A percentile compares a stretch with the other conserved stretches of the same genome.
Conservation (phyloP, 2,113 vertebrate genomes). For the Coptodon rendalli region DNA sequence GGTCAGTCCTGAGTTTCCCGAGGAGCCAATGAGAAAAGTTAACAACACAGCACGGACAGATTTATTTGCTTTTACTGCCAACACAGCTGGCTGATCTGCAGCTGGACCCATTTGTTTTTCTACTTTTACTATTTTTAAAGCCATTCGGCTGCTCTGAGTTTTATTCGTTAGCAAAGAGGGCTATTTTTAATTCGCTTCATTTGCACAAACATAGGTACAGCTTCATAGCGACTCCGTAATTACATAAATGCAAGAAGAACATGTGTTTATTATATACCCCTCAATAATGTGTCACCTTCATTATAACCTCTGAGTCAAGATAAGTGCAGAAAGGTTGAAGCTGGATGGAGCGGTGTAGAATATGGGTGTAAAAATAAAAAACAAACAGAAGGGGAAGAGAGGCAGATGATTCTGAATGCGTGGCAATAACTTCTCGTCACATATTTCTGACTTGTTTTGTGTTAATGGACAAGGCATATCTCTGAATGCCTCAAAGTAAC, state of each 20-base stretch:
- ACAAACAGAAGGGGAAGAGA: not conserved
- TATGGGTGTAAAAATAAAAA: not conserved
- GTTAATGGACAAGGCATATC: not conserved
- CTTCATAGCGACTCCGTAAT: not conserved
- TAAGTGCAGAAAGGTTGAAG: not conserved
- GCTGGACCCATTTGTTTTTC: not conserved
- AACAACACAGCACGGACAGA: not conserved
- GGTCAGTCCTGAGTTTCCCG: not conserved
- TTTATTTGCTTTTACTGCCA: not conserved
- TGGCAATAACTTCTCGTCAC: not conserved
- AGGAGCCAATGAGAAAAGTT: not conserved
- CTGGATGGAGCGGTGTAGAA: not conserved
- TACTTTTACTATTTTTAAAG: not conserved
- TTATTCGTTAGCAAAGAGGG: not conserved
- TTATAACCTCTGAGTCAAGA: not conserved
- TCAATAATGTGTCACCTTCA: not conserved
- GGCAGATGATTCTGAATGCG: not conserved
- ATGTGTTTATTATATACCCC: not conserved
- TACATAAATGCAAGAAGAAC: not conserved
- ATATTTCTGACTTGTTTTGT: not conserved
- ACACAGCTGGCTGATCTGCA: not conserved
- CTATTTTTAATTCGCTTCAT: not conserved
- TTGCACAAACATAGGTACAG: not conserved
- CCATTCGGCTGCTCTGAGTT: not conserved
- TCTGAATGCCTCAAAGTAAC: not conserved